Conservation (phyloP, 2,888 invertebrate genomes). For the Labia minor region DNA sequence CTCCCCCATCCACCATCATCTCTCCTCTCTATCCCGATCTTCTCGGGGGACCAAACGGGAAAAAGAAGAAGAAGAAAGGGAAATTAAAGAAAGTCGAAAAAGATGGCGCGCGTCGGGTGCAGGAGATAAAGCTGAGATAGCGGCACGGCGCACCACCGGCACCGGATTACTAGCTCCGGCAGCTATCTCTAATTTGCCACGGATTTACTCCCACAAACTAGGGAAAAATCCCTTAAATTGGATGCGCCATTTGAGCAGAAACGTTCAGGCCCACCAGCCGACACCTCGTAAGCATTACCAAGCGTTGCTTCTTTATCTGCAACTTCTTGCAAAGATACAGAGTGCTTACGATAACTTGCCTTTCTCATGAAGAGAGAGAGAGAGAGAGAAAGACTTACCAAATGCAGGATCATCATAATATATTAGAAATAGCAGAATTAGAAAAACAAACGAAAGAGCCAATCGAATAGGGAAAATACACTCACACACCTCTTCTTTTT, state of each 20-base stretch:
- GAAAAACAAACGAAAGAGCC: too few species aligned
- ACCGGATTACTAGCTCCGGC: constrained; percentile 27
- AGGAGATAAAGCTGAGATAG: constrained; percentile 14
- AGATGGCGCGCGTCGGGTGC: not conserved
- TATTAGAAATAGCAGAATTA: too few species aligned
- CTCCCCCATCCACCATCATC: too few species aligned
- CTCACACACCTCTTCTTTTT: too few species aligned
- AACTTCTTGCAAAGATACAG: too few species aligned
- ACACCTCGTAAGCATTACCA: constrained; percentile 13
- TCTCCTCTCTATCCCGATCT: too few species aligned
- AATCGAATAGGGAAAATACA: too few species aligned
- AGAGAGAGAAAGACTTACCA: too few species aligned
- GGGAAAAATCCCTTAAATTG: constrained; percentile 44
- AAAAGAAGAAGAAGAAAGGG: constrained; percentile 16
- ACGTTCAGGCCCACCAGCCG: not conserved
- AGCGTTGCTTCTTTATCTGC: not conserved
- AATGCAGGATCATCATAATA: too few species aligned
- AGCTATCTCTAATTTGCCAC: constrained; percentile 47
- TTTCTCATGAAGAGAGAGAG: too few species aligned
- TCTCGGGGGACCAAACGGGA: not conserved
- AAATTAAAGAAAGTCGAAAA: constrained; percentile 18
- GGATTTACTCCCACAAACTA: constrained; percentile 40
- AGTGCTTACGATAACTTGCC: too few species aligned
- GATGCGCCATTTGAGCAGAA: constrained; percentile 32
- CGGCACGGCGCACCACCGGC: constrained; percentile 8